Conservation (phyloP, 2,797 vertebrate genomes). For the Eulemur albifrons region DNA sequence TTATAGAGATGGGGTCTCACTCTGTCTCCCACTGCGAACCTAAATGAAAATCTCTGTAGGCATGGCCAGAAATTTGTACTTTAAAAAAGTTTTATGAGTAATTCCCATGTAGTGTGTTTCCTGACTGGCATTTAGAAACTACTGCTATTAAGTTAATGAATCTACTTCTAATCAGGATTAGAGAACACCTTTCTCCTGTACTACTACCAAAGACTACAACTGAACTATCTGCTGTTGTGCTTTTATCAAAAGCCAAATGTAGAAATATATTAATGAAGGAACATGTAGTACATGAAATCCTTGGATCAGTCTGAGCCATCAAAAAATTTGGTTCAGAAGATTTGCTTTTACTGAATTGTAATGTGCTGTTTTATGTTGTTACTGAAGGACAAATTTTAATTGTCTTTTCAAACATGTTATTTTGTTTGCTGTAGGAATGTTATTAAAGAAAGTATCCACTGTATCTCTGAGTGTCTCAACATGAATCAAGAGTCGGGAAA, state of each 20-base stretch:
- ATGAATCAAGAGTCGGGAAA: neutral
- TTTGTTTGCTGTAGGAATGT: neutral
- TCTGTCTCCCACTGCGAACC: neutral
- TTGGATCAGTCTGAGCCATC: neutral
- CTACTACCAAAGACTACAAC: neutral
- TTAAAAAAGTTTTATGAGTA: neutral
- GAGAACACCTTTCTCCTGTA: neutral
- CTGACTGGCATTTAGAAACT: neutral
- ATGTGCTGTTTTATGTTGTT: neutral
- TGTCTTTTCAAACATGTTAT: neutral
- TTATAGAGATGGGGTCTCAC: too few species aligned
- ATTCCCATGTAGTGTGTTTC: neutral
- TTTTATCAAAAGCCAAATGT: neutral
- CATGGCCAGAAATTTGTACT: neutral
- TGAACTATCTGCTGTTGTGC: neutral
- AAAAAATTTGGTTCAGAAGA: neutral
- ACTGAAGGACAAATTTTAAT: neutral
- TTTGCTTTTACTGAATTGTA: neutral
- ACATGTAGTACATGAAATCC: neutral
- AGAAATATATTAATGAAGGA: neutral
- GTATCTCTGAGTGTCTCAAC: neutral
- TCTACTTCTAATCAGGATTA: neutral
- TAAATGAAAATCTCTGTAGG: neutral
- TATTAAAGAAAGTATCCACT: neutral
- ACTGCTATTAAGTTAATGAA: neutral